These are phyloP conservation scores for Camelus bactrianus DNA, from an alignment of 2,113 vertebrate species.

Conservation along the genomic window DNA sequence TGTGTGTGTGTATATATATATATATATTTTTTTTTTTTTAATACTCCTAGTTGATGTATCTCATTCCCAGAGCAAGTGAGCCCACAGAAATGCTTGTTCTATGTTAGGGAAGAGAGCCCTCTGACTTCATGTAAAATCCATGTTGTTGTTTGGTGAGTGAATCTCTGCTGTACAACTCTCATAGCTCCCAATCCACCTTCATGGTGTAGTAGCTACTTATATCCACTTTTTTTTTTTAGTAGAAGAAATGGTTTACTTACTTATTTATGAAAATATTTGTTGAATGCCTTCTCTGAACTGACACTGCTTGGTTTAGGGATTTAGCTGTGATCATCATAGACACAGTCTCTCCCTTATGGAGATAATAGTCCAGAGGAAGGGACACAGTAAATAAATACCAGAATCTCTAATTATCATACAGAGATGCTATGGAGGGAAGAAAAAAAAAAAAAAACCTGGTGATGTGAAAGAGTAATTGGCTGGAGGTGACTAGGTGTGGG, in stretches of 20 bases:
- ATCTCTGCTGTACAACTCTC: not conserved
- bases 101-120: not conserved
- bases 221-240: not conserved
- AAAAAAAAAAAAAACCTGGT: not conserved
- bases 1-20: too few species aligned
- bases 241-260: slow-evolving; percentile 39
- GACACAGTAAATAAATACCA: not conserved
- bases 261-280: not conserved
- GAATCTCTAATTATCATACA: not conserved
- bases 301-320: not conserved
- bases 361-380: not conserved
- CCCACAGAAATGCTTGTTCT: not conserved
- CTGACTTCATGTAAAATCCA: not conserved
- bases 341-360: not conserved
- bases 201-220: not conserved
- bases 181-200: not conserved
- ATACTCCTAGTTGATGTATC: not conserved
- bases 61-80: not conserved
- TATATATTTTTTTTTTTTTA: not conserved
- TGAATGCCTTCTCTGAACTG: not conserved
- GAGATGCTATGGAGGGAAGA: not conserved
- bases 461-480: not conserved
- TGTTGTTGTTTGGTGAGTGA: not conserved
- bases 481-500: not conserved
- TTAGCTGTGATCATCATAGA: not conserved